phyloP scores from a whole-genome alignment of 2,797 vertebrate genomes.

The Betta splendens region DNA sequence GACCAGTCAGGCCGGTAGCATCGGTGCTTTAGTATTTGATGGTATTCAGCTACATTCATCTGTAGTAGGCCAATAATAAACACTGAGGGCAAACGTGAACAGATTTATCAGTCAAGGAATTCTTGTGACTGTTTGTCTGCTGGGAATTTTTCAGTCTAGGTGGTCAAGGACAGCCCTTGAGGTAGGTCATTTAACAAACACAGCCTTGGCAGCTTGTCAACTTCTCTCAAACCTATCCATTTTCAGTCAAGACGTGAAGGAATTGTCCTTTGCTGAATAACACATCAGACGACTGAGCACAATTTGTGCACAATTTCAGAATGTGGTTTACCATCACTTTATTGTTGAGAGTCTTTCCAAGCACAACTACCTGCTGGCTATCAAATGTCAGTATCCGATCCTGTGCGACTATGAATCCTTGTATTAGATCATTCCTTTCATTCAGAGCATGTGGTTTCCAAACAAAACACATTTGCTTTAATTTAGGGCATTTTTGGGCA shows the following conservation, averaged over 20 bases:
- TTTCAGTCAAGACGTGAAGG: background rate
- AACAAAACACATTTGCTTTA: slow-evolving; percentile 7
- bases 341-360: slow-evolving; percentile 49
- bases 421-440: slow-evolving; percentile 40
- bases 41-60: too few species aligned
- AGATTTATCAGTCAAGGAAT: background rate
- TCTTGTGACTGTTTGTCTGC: background rate
- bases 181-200: background rate
- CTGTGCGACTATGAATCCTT: slow-evolving; percentile 21
- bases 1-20: too few species aligned
- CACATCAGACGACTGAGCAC: slow-evolving; percentile 17
- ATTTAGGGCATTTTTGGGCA: slow-evolving; percentile 1
- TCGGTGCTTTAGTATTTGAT: too few species aligned
- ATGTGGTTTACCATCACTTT: slow-evolving; percentile 29
- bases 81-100: background rate
- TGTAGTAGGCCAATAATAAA: background rate
- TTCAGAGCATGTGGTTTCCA: slow-evolving; percentile 15
- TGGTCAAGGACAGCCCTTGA: background rate
- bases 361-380: slow-evolving; percentile 43
- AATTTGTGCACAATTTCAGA: slow-evolving; percentile 6
- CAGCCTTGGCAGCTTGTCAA: background rate
- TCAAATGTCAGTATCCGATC: slow-evolving; percentile 59
- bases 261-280: slow-evolving; percentile 21
- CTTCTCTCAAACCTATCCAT: background rate
- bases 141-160: background rate